These are phyloP conservation scores for Sminthurinus signatus DNA, from an alignment of 1,140 invertebrate genomes.

Conservation along the genomic window DNA sequence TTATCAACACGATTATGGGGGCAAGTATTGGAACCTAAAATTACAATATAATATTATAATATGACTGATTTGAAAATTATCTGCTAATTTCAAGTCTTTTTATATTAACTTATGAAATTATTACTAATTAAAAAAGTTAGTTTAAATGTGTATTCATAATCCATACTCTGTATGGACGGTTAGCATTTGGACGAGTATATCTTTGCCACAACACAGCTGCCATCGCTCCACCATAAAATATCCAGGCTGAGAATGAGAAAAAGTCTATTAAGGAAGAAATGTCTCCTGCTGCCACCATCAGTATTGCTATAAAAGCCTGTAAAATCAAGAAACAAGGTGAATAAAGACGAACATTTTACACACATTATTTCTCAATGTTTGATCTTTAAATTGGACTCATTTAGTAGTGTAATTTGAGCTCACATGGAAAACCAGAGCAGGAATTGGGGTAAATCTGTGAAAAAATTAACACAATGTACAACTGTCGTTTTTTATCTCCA, in stretches of 20 bases:
- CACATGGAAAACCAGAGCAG: conserved; percentile 95
- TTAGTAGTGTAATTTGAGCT: conserved; percentile 41
- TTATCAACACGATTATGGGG: conserved; percentile 76
- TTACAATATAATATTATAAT: too few species aligned
- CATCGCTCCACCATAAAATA: conserved; percentile 52
- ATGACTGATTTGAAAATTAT: too few species aligned
- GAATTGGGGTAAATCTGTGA: conserved; percentile 88
- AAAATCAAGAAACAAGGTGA: not conserved
- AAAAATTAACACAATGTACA: too few species aligned
- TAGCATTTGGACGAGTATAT: too few species aligned
- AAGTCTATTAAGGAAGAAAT: conserved; percentile 52
- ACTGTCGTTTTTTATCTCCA: too few species aligned
- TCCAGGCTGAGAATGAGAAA: conserved; percentile 53
- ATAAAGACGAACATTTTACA: not conserved
- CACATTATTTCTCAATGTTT: not conserved
- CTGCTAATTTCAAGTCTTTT: too few species aligned
- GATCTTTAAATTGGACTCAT: not conserved
- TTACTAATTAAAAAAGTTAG: too few species aligned
- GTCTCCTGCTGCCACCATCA: conserved; percentile 49
- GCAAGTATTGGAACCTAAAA: conserved; percentile 89
- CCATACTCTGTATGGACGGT: too few species aligned
- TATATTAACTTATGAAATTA: too few species aligned
- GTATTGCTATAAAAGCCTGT: conserved; percentile 47
- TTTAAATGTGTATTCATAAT: too few species aligned
- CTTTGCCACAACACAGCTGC: conserved; percentile 41